A percentile compares a stretch with the other conserved stretches of the same genome.
phyloP scores from a whole-genome alignment of 1,140 invertebrate species.

The Hesperophylax magnus region DNA sequence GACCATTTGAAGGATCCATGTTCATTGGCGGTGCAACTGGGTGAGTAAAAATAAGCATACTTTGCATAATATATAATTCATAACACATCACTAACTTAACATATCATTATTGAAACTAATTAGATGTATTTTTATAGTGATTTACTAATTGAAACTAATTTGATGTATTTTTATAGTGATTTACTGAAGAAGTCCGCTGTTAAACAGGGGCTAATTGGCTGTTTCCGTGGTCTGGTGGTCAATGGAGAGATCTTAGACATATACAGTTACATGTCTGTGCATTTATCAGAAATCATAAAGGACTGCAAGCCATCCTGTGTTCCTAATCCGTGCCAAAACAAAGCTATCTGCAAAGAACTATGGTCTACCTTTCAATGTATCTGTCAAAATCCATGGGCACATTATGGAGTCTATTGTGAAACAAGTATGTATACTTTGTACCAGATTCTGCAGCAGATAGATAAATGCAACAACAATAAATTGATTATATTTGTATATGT shows the following conservation, averaged over 20 bases:
- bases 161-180: slow-evolving; percentile 72
- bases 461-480: too few species aligned
- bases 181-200: slow-evolving; percentile 85
- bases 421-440: slow-evolving; percentile 75
- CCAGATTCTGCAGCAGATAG: too few species aligned
- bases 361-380: slow-evolving; percentile 95
- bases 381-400: slow-evolving; percentile 92
- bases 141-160: slow-evolving; percentile 62
- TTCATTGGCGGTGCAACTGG: slow-evolving; percentile 92
- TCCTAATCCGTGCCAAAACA: slow-evolving; percentile 93
- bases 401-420: slow-evolving; percentile 90
- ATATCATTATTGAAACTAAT: slow-evolving; percentile 24
- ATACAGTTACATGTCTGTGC: slow-evolving; percentile 94
- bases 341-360: slow-evolving; percentile 89
- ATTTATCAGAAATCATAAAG: slow-evolving; percentile 90
- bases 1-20: slow-evolving; percentile 92
- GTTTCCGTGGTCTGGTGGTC: slow-evolving; percentile 91
- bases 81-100: too few species aligned
- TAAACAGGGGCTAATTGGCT: slow-evolving; percentile 91
- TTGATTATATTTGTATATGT: background rate
- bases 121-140: slow-evolving; percentile 72
- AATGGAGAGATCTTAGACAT: slow-evolving; percentile 93
- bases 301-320: slow-evolving; percentile 95
- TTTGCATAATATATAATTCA: too few species aligned
- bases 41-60: slow-evolving; percentile 69